Percentiles rank a stretch among this genome's conserved stretches.
Conservation (phyloP, 2,113 vertebrate species). For the Mugil cephalus region DNA sequence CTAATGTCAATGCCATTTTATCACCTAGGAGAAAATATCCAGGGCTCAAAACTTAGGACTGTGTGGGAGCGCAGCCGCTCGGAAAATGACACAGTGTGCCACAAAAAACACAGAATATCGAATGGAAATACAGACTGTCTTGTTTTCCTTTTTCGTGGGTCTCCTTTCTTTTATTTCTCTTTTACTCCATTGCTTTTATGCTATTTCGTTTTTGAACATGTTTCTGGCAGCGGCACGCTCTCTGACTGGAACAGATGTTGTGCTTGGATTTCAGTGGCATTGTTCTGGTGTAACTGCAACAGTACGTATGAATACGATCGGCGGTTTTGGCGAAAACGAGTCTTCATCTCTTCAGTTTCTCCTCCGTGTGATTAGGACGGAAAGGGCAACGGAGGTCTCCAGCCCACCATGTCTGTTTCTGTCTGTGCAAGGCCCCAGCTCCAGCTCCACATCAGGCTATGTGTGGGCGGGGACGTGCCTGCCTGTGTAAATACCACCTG, state of each 20-base stretch:
- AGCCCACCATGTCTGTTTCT: constrained; percentile 50
- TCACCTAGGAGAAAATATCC: constrained; percentile 52
- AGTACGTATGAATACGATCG: constrained; percentile 59
- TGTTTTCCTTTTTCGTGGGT: constrained; percentile 68
- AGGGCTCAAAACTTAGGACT: constrained; percentile 39
- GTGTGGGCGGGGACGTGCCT: constrained; percentile 36
- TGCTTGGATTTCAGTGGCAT: constrained; percentile 73
- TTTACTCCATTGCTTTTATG: constrained; percentile 72
- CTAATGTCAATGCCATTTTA: constrained; percentile 64
- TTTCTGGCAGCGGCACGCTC: constrained; percentile 69
- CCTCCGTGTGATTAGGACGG: constrained; percentile 36
- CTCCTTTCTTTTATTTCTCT: constrained; percentile 71
- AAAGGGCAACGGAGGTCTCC: constrained; percentile 43
- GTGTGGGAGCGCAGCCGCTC: constrained; percentile 38
- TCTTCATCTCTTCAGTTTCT: constrained; percentile 53
- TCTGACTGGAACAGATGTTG: constrained; percentile 80
- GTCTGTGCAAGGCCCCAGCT: constrained; percentile 7
- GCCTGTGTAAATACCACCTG: constrained; percentile 57
- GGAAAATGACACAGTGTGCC: constrained; percentile 71
- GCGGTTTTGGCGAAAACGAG: constrained; percentile 63
- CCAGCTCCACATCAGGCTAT: constrained; percentile 15
- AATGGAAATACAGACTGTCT: constrained; percentile 72
- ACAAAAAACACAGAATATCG: constrained; percentile 76
- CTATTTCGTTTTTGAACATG: constrained; percentile 75
- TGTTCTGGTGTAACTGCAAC: constrained; percentile 73